Evolutionary conservation across 2,797 vertebrate genomes (phyloP).

Genomic region (Pseudopleuronectes americanus): DNA sequence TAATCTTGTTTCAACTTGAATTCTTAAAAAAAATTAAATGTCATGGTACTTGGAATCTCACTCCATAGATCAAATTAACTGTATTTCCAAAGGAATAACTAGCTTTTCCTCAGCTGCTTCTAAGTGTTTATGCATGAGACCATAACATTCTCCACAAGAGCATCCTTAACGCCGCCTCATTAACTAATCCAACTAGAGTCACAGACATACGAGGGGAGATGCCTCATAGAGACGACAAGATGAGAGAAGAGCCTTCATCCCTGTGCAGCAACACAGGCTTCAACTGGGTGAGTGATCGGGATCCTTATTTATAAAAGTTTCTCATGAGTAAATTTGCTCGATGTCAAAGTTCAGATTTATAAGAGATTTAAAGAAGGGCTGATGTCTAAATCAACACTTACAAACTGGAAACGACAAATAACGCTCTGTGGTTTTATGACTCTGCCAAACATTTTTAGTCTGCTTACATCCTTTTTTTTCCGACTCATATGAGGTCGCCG

Average conservation of each 20-base stretch:
- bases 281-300: constrained; percentile 19
- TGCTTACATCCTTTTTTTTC: too few relatives aligned
- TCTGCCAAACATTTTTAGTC: too few relatives aligned
- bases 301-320: constrained; percentile 39
- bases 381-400: constrained; percentile 37
- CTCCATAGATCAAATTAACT: constrained; percentile 5
- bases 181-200: constrained; percentile 71
- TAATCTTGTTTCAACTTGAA: too few relatives aligned
- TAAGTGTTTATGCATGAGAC: constrained; percentile 45
- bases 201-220: constrained; percentile 51
- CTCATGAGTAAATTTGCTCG: constrained; percentile 19
- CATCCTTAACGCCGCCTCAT: constrained; percentile 51
- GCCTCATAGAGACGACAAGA: constrained; percentile 54
- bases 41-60: not conserved
- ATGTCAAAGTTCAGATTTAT: constrained; percentile 51
- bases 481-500: too few relatives aligned
- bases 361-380: constrained; percentile 41
- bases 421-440: too few relatives aligned
- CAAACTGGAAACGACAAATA: not conserved
- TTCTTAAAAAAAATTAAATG: too few relatives aligned
- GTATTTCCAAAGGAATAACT: constrained; percentile 1
- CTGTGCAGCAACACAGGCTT: constrained; percentile 35
- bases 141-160: constrained; percentile 65
- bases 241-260: constrained; percentile 47
- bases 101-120: constrained; percentile 24